These are phyloP conservation scores for Echiichthys vipera DNA, from an alignment of 2,797 vertebrate genomes.

Conservation along the genomic window DNA sequence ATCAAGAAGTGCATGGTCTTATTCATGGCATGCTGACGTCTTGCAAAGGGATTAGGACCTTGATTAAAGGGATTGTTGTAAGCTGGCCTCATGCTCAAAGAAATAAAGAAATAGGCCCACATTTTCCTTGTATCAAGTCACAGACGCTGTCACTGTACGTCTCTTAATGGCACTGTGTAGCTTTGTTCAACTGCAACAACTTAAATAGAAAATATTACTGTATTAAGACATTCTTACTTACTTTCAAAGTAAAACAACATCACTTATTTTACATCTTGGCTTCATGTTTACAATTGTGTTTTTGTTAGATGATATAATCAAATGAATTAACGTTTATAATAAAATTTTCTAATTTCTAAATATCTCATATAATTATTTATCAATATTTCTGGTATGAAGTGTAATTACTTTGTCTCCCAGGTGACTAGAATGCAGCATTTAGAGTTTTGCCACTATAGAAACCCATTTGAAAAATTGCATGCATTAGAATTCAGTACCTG, in stretches of 20 bases:
- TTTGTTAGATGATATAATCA: neutral
- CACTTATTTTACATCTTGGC: neutral
- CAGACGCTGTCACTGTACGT: conserved; percentile 43
- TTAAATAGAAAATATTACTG: neutral
- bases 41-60: conserved; percentile 81
- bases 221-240: neutral
- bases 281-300: neutral
- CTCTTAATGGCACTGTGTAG: conserved; percentile 1
- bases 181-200: neutral
- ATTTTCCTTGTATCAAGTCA: conserved; percentile 59
- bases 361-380: too few species aligned
- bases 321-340: neutral
- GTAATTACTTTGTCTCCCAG: conserved; percentile 19
- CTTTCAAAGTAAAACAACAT: neutral
- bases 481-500: conserved; percentile 84
- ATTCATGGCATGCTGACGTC: conserved; percentile 78
- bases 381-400: conserved; percentile 13
- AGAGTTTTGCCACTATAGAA: conserved; percentile 60
- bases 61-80: conserved; percentile 83
- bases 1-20: conserved; percentile 73
- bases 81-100: conserved; percentile 74
- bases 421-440: conserved; percentile 51
- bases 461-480: conserved; percentile 69
- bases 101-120: conserved; percentile 73
- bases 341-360: neutral